Base-by-base conservation (phyloP, 2,113 vertebrate species). In the Pseudopodoces humilis region DNA sequence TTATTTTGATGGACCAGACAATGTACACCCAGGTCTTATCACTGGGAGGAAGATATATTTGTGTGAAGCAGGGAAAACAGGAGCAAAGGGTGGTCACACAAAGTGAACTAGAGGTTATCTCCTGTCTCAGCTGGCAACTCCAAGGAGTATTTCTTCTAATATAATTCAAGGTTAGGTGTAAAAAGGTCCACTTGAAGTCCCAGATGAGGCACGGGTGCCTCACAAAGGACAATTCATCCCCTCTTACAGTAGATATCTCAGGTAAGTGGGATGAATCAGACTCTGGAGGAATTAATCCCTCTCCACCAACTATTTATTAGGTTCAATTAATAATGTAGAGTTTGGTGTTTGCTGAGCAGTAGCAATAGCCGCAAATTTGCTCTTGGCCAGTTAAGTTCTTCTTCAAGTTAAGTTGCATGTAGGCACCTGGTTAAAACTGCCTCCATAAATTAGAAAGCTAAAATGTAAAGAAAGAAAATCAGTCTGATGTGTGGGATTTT, bases 21-120 rank as follows among this genome's bases (percentile, higher is more conserved):
- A 62, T 63, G 24, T 7, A 24, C 41, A 47, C 7, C 35, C 49
- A n/a, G 27, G 11, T 63, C 35, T 91, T 83, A 83, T 50, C 67
- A 9, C n/a, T 21, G 9, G 27, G 30, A 70, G 53, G 65, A 60
- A 70, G 53, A 81, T 41, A 8, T 0, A 35, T 0, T 12, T 0
- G 0, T n/a, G 24, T 69, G 27, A 62, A 74, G n/a, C 1, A 5
- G 14, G 31, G 35, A 62, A 62, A 74, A 37, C 0, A 52, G 16
- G 15, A 77, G 35, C 27, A 43, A n/a, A 46, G 81, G 30, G 39
- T 67, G 58, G 30, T 62, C 58, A 53, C 50, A 35, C 22, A 65
- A 56, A 50, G 16, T 31, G n/a, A 60, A 21, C 33, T 35, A 55
- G 74, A 71, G 49, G 33, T 62, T 69, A 13, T 85, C 43, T 53